These are phyloP conservation scores for Sycophila texana DNA, from an alignment of 2,888 invertebrate genomes.

Conservation along the genomic window DNA sequence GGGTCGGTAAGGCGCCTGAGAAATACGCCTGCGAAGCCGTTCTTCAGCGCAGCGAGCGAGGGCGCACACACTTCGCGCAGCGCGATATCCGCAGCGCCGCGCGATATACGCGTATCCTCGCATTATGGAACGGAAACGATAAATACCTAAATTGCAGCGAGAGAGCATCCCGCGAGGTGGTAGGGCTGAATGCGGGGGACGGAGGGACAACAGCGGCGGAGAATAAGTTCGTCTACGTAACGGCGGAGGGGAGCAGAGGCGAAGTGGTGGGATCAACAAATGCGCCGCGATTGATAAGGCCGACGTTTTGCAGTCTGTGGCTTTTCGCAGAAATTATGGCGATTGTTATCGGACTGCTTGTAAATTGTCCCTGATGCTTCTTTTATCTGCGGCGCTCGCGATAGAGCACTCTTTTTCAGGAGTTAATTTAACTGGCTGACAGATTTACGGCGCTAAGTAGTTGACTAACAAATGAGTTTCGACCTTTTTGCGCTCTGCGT, in stretches of 20 bases:
- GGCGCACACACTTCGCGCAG: conserved; percentile 1
- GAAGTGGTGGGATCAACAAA: conserved; percentile 10
- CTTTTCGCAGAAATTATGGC: conserved; percentile 42
- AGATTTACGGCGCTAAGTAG: conserved; percentile 1
- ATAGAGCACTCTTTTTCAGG: not conserved
- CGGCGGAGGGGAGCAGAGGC: not conserved
- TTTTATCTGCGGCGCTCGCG: not conserved
- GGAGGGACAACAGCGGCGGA: not conserved
- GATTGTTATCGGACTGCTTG: conserved; percentile 33
- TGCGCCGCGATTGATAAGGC: conserved; percentile 22
- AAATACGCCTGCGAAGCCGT: conserved; percentile 28
- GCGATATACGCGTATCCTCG: conserved; percentile 38
- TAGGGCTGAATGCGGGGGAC: not conserved
- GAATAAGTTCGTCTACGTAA: not conserved
- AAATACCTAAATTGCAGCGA: conserved; percentile 41
- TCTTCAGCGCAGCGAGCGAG: conserved; percentile 6
- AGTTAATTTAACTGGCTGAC: conserved; percentile 12
- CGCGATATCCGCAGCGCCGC: conserved; percentile 40
- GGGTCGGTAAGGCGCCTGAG: conserved; percentile 6
- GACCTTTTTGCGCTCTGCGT: not conserved
- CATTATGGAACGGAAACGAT: conserved; percentile 49
- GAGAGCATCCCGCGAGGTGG: not conserved
- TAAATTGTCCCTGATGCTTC: conserved; percentile 36
- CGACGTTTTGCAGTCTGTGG: conserved; percentile 27
- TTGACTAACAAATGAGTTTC: conserved; percentile 14